phyloP scores from a whole-genome alignment of 2,888 invertebrate genomes.

The Muscina levida region DNA sequence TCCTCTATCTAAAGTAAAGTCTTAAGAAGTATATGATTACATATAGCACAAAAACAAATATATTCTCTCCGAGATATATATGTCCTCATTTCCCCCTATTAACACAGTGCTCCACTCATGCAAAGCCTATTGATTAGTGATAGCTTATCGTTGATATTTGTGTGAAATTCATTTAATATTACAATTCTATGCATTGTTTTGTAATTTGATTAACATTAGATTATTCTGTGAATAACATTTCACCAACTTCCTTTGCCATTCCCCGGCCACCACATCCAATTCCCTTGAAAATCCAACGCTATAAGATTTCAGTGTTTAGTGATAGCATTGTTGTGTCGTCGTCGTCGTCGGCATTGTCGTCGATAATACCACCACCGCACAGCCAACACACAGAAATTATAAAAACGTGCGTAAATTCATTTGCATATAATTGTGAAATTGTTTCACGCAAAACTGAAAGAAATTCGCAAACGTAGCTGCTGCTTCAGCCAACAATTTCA shows the following conservation, averaged over 20 bases:
- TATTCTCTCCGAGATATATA: no score
- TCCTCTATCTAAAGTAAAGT: no score
- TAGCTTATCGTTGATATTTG: no score
- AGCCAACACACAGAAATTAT: conserved; percentile 31
- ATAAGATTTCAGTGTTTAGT: background rate
- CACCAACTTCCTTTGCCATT: conserved; percentile 16
- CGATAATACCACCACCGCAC: background rate
- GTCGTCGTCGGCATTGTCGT: background rate
- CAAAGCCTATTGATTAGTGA: no score
- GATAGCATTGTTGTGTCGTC: no score
- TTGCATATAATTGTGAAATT: conserved; percentile 58
- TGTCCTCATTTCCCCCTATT: no score
- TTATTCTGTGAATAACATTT: conserved; percentile 20
- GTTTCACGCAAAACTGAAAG: conserved; percentile 36
- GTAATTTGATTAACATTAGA: conserved; percentile 43
- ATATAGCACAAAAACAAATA: no score
- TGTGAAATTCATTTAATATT: background rate
- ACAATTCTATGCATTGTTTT: conserved; percentile 5
- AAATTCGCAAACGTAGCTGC: background rate
- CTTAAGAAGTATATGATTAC: no score
- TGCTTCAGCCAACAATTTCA: background rate
- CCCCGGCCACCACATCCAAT: background rate
- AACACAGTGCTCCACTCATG: no score
- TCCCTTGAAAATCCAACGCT: conserved; percentile 1
- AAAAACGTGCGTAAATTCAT: conserved; percentile 62